Evolutionary conservation across 2,797 vertebrate species (phyloP), one percentile per base, ranked within the genome.

Genomic region (Chrysocyon brachyurus): DNA sequence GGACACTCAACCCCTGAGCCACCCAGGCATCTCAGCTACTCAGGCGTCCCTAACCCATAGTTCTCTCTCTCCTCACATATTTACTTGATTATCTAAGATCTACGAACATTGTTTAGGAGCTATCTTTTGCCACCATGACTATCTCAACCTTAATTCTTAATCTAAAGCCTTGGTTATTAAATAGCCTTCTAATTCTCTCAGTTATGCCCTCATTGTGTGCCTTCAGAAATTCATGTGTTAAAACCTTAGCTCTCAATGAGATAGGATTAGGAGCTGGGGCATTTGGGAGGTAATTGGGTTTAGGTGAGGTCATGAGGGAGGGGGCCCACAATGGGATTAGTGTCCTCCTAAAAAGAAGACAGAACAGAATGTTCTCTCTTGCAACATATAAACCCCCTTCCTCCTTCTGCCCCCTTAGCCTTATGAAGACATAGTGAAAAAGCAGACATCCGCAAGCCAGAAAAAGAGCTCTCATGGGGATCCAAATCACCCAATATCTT

Each of bases 161-260:
- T 92, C 52, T 84, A 87, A 89, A 59, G 21, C 19, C 12, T 78
- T 91, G n/a, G 46, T 33, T 87, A 68, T n/a, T 93, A 66, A 72
- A 33, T 21, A 79, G 2, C 0, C 63, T 78, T 36, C 26, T 63
- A 61, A 82, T 84, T 85, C 59, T 87, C 56, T 56, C 54, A 72
- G 31, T 66, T 26, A 8, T 5, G 8, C 52, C 49, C 10, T 88
- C 73, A 54, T 64, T 36, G 10, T 70, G 31, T 61, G 31, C 10
- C 12, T 54, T 6, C 31, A 33, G 9, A 68, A 61, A 61, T 24
- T 90, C 36, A 36, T 24, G 57, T 90, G 19, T 31, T n/a, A 40
- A 70, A 68, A 54, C n/a, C 73, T 54, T 54, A 36, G n/a, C 31
- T 15, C 31, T 26, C 36, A 52, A 6, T 2, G 17, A 66, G 52